Percentiles rank a stretch among this genome's conserved stretches.
These are phyloP conservation scores for Plagodis dolabraria DNA, from an alignment of 2,888 invertebrate genomes.

Conservation along the genomic window DNA sequence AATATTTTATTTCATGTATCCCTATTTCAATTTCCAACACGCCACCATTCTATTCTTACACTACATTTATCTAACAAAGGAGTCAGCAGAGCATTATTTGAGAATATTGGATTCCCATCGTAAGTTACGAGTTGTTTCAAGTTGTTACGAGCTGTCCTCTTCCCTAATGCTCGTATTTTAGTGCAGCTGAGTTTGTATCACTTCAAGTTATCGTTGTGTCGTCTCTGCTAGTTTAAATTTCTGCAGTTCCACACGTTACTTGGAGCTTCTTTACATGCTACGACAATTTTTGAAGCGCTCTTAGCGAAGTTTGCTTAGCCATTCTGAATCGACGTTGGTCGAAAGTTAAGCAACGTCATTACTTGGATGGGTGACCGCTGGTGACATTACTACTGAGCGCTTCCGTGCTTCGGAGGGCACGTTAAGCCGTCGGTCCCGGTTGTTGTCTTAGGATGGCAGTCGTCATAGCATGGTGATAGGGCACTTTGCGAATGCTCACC, in stretches of 20 bases:
- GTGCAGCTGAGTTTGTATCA: conserved; percentile 30
- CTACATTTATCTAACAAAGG: conserved; percentile 10
- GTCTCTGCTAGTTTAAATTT: conserved; percentile 30
- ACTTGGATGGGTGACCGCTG: too few relatives aligned
- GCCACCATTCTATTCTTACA: neutral
- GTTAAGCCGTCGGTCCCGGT: too few relatives aligned
- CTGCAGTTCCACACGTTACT: conserved; percentile 25
- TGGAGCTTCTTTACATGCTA: conserved; percentile 22
- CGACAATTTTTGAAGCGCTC: conserved; percentile 19
- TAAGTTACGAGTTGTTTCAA: conserved; percentile 1
- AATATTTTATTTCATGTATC: too few relatives aligned
- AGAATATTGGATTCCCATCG: conserved; percentile 16
- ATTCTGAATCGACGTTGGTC: too few relatives aligned
- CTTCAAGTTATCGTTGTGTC: conserved; percentile 19
- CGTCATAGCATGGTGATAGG: too few relatives aligned
- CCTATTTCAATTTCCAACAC: conserved; percentile 7
- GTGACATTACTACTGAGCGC: too few relatives aligned
- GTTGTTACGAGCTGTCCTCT: conserved; percentile 13
- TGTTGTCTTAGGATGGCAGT: too few relatives aligned
- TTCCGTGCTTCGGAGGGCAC: too few relatives aligned
- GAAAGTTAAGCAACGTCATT: too few relatives aligned
- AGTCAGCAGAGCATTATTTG: conserved; percentile 6
- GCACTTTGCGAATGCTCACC: too few relatives aligned
- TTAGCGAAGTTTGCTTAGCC: too few relatives aligned
- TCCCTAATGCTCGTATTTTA: conserved; percentile 22